phyloP scores from a whole-genome alignment of 2,888 invertebrate genomes.

The Eudemis profundana region DNA sequence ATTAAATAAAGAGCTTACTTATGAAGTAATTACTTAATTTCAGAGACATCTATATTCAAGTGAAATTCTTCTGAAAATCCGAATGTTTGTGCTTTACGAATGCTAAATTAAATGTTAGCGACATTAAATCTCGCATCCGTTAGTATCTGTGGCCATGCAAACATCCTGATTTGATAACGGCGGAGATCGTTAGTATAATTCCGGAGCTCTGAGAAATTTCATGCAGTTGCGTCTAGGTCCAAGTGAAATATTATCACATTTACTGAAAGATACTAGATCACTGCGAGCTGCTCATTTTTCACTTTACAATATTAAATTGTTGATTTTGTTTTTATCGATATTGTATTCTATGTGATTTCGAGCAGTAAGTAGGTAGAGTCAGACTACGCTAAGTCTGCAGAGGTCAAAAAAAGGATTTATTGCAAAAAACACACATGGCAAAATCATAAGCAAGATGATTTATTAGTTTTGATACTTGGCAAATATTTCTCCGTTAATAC shows the following conservation, averaged over 20 bases:
- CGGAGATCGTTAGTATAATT: slow-evolving; percentile 32
- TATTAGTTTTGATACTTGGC: too few species aligned
- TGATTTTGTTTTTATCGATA: not conserved
- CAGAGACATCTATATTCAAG: not conserved
- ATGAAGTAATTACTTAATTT: too few species aligned
- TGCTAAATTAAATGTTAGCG: not conserved
- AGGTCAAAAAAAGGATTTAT: too few species aligned
- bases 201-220: slow-evolving; percentile 29
- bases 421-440: too few species aligned
- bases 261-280: slow-evolving; percentile 3
- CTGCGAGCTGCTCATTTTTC: slow-evolving; percentile 3
- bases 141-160: slow-evolving; percentile 13
- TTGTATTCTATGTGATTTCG: not conserved
- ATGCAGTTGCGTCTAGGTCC: slow-evolving; percentile 21
- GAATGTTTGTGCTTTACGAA: not conserved
- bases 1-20: too few species aligned
- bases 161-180: slow-evolving; percentile 28
- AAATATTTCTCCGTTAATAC: too few species aligned
- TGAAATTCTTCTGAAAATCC: not conserved
- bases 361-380: too few species aligned
- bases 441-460: too few species aligned
- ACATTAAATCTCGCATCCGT: not conserved
- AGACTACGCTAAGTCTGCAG: too few species aligned
- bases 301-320: not conserved
- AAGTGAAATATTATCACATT: slow-evolving; percentile 23